Evolutionary conservation across 2,797 vertebrate species (phyloP), one percentile per base, ranked within the genome.

Genomic region (Sebastes hubbsi): DNA sequence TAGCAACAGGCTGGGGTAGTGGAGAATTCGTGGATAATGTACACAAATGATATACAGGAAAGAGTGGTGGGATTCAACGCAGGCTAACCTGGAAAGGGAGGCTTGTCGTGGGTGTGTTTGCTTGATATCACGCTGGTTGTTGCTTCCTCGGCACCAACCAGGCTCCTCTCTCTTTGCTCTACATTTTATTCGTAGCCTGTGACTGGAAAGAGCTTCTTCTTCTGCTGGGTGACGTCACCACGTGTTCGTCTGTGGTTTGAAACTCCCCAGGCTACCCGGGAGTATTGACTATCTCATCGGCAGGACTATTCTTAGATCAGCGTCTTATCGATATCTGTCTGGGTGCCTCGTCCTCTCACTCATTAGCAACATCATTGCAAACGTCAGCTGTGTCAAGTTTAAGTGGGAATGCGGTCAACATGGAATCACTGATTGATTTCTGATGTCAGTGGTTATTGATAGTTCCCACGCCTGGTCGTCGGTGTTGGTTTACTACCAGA

Each of bases 1-100:
- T 75, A 71, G 90, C 78, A 88, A 92, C 91, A 87, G 78, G 64
- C 79, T 52, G 67, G 3, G 22, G 54, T 3, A 12, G 29, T 11
- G 16, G 24, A 55, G 73, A 72, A 80, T 78, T 79, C 4, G 14
- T 24, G 54, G 56, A 27, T 80, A 67, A 85, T 83, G 83, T 78
- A 85, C 24, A 85, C 72, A 85, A 58, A 78, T 46, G 58, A 68
- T 12, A 32, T 7, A 60, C 34, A 58, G 65, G 60, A 42, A 3
- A 1, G 55, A 61, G n/a, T 5, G 65, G 66, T 29, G 56, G 46
- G 24, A 34, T 14, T 30, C 29, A 14, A 5, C 22, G 16, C 2
- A 49, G 14, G 36, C 16, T 65, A 1, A 27, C 16, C 54, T 24
- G 38, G 9, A 61, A 65, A 2, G 20, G 14, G 24, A 46, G 63